Conservation (phyloP, 2,888 invertebrate species). For the Drosophila conformis region DNA sequence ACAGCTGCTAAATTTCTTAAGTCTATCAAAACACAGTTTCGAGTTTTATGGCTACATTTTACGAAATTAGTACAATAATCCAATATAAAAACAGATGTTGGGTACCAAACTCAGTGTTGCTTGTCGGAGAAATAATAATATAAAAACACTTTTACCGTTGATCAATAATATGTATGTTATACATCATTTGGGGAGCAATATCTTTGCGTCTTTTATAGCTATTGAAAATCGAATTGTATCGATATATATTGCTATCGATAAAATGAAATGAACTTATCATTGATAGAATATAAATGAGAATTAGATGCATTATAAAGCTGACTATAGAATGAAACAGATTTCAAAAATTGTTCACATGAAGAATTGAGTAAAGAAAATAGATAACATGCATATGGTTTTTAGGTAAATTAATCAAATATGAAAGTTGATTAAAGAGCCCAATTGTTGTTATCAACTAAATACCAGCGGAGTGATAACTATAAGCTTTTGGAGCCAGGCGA, state of each 20-base stretch:
- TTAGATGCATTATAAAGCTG: not conserved
- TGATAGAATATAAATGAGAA: not conserved
- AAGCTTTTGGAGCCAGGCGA: not conserved
- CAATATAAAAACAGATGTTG: not conserved
- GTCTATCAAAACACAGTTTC: not conserved
- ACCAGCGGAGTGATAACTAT: not conserved
- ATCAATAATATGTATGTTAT: not conserved
- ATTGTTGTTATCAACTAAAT: not conserved
- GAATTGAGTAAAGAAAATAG: not conserved
- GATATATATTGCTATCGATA: not conserved
- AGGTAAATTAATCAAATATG: not conserved
- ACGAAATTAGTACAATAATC: not conserved
- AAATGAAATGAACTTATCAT: not conserved
- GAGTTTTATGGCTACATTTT: not conserved
- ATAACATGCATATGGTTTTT: not conserved
- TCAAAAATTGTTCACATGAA: not conserved
- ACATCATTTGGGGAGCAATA: not conserved
- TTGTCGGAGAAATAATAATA: not conserved
- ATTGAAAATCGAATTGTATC: not conserved
- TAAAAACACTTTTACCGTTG: not conserved
- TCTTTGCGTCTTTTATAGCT: not conserved
- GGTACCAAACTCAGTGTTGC: not conserved
- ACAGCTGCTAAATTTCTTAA: not conserved
- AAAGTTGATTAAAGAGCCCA: not conserved
- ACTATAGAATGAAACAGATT: not conserved